phyloP scores from a whole-genome alignment of 2,888 invertebrate genomes.

The Pollenia griseotomentosa region DNA sequence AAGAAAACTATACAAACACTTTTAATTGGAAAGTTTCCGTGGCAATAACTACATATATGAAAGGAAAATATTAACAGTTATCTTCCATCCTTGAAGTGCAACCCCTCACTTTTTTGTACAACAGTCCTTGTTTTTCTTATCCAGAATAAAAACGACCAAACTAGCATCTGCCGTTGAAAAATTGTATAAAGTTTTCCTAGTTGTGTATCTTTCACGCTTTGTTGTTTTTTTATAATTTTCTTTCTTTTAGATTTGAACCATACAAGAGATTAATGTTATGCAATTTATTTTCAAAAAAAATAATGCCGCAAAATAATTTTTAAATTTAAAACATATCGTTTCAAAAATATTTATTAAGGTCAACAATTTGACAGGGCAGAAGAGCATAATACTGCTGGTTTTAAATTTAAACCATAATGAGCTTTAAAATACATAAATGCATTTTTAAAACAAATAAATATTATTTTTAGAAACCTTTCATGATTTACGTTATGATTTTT shows the following conservation, averaged over 20 bases:
- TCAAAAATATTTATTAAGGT: too few relatives aligned
- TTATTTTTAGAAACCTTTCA: too few relatives aligned
- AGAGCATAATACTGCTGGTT: too few relatives aligned
- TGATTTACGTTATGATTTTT: too few relatives aligned
- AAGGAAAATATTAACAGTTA: not conserved
- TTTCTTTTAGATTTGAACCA: not conserved
- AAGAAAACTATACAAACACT: not conserved
- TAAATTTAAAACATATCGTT: not conserved
- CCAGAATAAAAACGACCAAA: not conserved
- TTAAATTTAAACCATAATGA: too few relatives aligned
- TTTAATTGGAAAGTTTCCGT: too few relatives aligned
- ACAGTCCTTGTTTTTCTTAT: not conserved
- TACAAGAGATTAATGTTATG: constrained; percentile 25
- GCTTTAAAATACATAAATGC: too few relatives aligned
- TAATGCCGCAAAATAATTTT: not conserved
- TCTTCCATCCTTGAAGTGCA: not conserved
- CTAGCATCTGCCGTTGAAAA: not conserved
- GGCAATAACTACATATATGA: not conserved
- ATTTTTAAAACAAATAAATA: too few relatives aligned
- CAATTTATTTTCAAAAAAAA: constrained; percentile 5
- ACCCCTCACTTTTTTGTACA: not conserved
- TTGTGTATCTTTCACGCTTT: not conserved
- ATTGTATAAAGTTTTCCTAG: not conserved
- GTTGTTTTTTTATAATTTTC: not conserved
- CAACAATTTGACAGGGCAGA: too few relatives aligned